Base-by-base conservation (phyloP, 2,888 invertebrate species). In the Euplagia quadripunctaria region DNA sequence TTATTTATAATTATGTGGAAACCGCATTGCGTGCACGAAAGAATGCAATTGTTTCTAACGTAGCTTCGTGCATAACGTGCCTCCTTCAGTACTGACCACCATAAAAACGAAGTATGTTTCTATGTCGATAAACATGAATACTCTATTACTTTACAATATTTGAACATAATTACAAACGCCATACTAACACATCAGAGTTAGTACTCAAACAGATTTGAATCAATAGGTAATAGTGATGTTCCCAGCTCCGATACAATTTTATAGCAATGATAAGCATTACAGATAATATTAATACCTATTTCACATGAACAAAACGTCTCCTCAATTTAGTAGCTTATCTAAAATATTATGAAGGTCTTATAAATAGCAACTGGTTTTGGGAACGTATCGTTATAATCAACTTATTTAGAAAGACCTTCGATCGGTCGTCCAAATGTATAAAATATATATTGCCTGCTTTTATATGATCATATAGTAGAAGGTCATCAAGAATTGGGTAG, bases 321-420 rank as follows among this genome's bases (percentile, higher is more conserved):
- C 70, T 79, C 75, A 83, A 83, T 79, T 83, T 82, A 61, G 75
- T 77, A 85, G 80, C 82, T 85, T 84, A 83, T 86, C 85, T 86
- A 74, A 74, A 85, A 85, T 79, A 82, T 87, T 83, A 87, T 83
- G 83, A 87, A 86, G 85, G 76, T 83, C 83, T 83, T 82, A 85
- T 83, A 86, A 69, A 67, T 77, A 68, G 81, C 80, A 87, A 89
- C 88, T 87, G 87, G 89, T 87, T 89, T 87, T 73, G 75, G 80
- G 51, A 74, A 86, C 86, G 84, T 87, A 87, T 90, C 85, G 88
- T 84, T 84, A 80, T 67, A 75, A 75, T 63, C 51, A 72, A 76
- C 89, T 86, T 88, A 75, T 85, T 76, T 84, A 84, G 46, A 58
- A 65, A 80, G 89, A 87, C 43, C 88, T 78, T 68, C 64, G 70